A percentile compares a stretch with the other conserved stretches of the same genome.
phyloP scores from a whole-genome alignment of 2,113 vertebrate genomes.

The Grantiella picta region DNA sequence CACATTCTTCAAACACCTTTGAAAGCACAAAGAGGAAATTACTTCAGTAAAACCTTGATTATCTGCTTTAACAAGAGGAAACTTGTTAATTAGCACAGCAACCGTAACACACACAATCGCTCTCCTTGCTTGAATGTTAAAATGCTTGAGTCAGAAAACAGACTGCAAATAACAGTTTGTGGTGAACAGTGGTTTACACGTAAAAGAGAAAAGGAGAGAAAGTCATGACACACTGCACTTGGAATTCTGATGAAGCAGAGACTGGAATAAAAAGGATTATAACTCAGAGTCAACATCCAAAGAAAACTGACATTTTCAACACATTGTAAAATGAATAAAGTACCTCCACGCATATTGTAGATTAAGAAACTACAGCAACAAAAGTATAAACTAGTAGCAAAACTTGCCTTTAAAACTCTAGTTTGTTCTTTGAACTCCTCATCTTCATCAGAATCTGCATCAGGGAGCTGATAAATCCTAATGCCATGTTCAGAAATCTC shows the following conservation, averaged over 20 bases:
- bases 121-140: background rate
- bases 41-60: background rate
- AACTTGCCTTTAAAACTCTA: slow-evolving; percentile 84
- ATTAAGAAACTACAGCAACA: background rate
- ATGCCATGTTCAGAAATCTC: slow-evolving; percentile 91
- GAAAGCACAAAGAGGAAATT: background rate
- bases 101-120: background rate
- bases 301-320: background rate
- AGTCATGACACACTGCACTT: background rate
- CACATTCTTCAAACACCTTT: background rate
- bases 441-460: slow-evolving; percentile 93
- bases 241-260: background rate
- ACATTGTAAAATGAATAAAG: background rate
- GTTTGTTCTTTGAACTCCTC: slow-evolving; percentile 96
- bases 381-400: background rate
- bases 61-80: background rate
- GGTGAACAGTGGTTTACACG: background rate
- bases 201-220: background rate
- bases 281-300: background rate
- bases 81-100: background rate
- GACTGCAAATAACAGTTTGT: background rate
- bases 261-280: background rate
- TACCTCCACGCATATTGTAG: background rate
- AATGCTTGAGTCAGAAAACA: background rate
- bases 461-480: slow-evolving; percentile 89